Base-by-base conservation (phyloP, 2,888 invertebrate species). In the Xestia c-nigrum region DNA sequence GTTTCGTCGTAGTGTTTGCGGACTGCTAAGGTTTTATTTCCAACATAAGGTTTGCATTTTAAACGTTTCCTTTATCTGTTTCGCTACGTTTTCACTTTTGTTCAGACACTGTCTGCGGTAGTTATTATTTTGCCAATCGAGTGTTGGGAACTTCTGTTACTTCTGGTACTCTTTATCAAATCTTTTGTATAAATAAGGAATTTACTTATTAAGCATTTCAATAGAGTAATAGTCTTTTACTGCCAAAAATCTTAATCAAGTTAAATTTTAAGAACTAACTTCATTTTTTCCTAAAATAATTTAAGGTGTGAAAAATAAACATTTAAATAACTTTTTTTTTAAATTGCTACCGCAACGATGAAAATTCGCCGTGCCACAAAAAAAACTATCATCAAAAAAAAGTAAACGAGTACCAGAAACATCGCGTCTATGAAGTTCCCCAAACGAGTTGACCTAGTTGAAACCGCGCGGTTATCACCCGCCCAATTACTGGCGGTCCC, bases 1-100 rank as follows among this genome's bases (percentile, higher is more conserved):
- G 89, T 88, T 88, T 83, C 80, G 82, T 87, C 82, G 86, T 78
- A 84, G 88, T 88, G 90, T 90, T 89, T 89, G 88, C 87, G 81
- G 74, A 78, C 83, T 88, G 31, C 76, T 64, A 81, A 83, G 80
- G 85, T 85, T 89, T 87, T 89, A 87, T 88, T 88, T 88, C 77
- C 83, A 88, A 87, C 87, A 86, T 88, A 85, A 78, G 85, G 84
- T 85, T 84, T 88, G 89, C 89, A 89, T 90, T 89, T 87, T 85
- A 88, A 90, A 85, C 81, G 84, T 84, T 80, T 80, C 66, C 69
- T 81, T 81, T 72, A 72, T 31, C 21, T 73, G 47, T 80, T 72
- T 76, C 73, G 68, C 55, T 71, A 21, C 21, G 31, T 69, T 66
- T 76, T 66, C 76, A 70, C 65, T 65, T 76, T 76, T 40, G 24